Percentiles rank a stretch among this genome's conserved stretches.
These are phyloP conservation scores for Alligator sinensis DNA, from an alignment of 2,113 vertebrate species.

Conservation along the genomic window DNA sequence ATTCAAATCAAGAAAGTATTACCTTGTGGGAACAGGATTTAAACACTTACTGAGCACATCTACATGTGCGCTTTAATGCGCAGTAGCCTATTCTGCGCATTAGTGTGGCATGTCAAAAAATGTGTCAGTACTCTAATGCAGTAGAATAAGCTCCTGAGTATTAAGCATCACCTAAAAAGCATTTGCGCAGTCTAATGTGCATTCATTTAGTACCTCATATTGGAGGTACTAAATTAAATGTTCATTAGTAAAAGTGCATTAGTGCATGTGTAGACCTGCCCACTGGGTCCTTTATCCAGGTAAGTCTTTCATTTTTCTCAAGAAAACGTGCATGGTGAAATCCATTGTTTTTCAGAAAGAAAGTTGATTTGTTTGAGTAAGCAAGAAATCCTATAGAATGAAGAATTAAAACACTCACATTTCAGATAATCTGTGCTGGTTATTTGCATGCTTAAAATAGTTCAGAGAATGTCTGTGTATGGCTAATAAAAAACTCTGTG, in stretches of 20 bases:
- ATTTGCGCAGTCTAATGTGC: too few species aligned
- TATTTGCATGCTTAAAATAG: background rate
- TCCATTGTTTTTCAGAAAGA: background rate
- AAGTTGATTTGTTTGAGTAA: background rate
- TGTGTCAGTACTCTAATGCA: too few species aligned
- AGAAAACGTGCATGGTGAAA: background rate
- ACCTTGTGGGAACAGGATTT: accelerated
- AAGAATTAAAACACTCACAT: background rate
- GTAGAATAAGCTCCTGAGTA: too few species aligned
- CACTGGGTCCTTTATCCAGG: background rate
- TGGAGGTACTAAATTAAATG: too few species aligned
- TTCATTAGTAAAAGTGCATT: too few species aligned
- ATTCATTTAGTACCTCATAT: too few species aligned
- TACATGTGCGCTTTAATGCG: too few species aligned
- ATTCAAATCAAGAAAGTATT: background rate
- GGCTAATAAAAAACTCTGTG: background rate
- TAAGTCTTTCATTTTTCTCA: conserved; percentile 6
- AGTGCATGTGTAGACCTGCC: too few species aligned
- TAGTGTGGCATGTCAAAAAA: too few species aligned
- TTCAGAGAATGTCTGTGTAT: accelerated
- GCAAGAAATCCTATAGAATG: background rate
- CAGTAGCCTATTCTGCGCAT: too few species aligned
- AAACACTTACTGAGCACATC: background rate
- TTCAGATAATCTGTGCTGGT: background rate
- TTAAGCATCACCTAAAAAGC: too few species aligned